phyloP scores from a whole-genome alignment of 2,797 vertebrate genomes.

The Basileuterus tristriatus region DNA sequence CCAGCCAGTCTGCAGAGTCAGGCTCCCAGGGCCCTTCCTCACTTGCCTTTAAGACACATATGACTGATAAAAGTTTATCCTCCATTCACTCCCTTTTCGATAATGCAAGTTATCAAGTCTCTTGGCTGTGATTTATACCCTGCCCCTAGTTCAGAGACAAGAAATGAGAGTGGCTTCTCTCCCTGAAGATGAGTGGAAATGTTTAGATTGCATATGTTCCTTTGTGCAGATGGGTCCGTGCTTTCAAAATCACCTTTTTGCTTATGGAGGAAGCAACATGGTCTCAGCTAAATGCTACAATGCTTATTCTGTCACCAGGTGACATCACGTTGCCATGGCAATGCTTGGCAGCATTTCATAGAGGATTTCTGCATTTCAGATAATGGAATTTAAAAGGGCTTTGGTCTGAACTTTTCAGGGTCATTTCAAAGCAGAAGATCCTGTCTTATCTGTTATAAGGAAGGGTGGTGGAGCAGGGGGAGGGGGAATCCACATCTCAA shows the following conservation, averaged over 20 bases:
- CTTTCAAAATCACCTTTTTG: slow-evolving; percentile 30
- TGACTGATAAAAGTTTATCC: neutral
- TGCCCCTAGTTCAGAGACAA: neutral
- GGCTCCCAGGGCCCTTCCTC: neutral
- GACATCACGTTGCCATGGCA: slow-evolving; percentile 47
- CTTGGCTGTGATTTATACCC: slow-evolving; percentile 2
- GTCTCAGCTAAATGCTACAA: slow-evolving; percentile 7
- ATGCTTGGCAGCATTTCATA: slow-evolving; percentile 17
- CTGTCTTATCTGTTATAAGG: neutral
- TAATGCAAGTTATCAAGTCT: neutral
- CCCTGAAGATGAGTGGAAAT: neutral
- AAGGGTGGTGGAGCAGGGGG: neutral
- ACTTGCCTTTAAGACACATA: neutral
- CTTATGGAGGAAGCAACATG: neutral
- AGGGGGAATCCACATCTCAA: neutral
- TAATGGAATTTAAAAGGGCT: slow-evolving; percentile 16
- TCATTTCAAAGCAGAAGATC: slow-evolving; percentile 38
- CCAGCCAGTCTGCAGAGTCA: fast-evolving
- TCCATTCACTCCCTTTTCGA: neutral
- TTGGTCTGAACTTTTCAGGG: slow-evolving; percentile 45
- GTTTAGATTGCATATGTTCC: slow-evolving; percentile 1
- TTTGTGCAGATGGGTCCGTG: neutral
- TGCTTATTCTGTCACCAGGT: neutral
- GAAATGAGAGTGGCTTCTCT: neutral
- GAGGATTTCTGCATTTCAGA: slow-evolving; percentile 31